Base-by-base conservation (phyloP, 2,113 vertebrate species). In the Python bivittatus region DNA sequence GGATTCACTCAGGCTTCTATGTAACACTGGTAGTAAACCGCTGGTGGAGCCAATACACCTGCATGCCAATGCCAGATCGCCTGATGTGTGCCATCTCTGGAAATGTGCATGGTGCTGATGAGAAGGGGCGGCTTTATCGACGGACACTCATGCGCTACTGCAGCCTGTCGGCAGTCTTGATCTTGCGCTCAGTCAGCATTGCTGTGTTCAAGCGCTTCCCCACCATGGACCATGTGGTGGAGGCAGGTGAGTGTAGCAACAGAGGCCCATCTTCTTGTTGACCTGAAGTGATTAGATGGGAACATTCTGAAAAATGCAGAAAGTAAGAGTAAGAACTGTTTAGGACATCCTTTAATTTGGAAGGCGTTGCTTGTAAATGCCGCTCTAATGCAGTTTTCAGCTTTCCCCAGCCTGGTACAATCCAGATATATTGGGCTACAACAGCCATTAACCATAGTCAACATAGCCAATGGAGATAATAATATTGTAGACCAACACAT, bases 11-110 rank as follows among this genome's bases (percentile, higher is more conserved):
- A 99, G 99, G 99, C 88, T 99, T 99, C 97, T 99, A 99, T 9
- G 99, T 99, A 94, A 99, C 98, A 1, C 96, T 99, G 95, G 98
- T 99, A 93, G 98, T 99, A 96, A 98, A 99, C 96, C 98, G 99
- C 8, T 99, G 99, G 99, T 99, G 99, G 99, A 98, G 92, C 92
- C 99, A 99, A 97, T 99, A 99, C 97, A 98, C 97, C 2, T 97
- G 97, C 92, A 98, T 99, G 96, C 99, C 99, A 0, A 95, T 98
- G 4, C 99, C 99, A 0, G 99, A 99, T 91, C 88, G 98, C 53
- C 98, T 99, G 72, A 99, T 99, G 98, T 98, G 98, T 27, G 94
- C 97, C 1, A 97, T 99, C 91, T 98, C 97, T 0, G 98, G 98
- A 7, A 98, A 97, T 0, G 98, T 99, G 52, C 98, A 98, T 10